These are phyloP conservation scores for Tringa solitaria DNA, from an alignment of 2,113 vertebrate species.

Conservation along the genomic window DNA sequence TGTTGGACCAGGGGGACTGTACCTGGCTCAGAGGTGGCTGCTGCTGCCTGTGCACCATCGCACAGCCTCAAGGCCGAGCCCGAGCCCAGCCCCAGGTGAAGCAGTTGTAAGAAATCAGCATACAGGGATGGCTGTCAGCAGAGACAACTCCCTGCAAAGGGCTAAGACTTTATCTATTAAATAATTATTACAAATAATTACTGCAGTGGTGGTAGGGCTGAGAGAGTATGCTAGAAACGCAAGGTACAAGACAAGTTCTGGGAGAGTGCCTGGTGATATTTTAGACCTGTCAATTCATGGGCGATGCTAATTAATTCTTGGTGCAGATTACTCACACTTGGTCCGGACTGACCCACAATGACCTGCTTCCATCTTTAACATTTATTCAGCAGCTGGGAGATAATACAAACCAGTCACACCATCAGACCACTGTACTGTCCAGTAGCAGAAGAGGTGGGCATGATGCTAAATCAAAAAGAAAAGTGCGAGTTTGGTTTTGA, in stretches of 20 bases:
- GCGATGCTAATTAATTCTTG: not conserved
- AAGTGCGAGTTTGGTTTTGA: not conserved
- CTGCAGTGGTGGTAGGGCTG: not conserved
- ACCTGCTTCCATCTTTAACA: not conserved
- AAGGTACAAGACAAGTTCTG: not conserved
- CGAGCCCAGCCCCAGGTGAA: rapidly evolving
- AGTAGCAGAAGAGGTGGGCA: not conserved
- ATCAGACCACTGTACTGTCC: not conserved
- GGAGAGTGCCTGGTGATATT: not conserved
- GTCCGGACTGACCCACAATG: not conserved
- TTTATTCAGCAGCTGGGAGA: not conserved
- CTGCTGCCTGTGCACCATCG: rapidly evolving
- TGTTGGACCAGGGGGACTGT: not conserved
- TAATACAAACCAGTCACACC: not conserved
- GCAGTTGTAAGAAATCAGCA: not conserved
- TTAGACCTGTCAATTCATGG: not conserved
- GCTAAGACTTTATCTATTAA: not conserved
- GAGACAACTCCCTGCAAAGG: not conserved
- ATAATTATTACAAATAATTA: not conserved
- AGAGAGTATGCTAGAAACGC: not conserved
- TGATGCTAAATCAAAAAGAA: not conserved
- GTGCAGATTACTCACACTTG: not conserved
- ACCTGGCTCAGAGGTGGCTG: not conserved
- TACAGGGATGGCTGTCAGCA: not conserved
- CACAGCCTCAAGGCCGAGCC: not conserved